A percentile compares a stretch with the other conserved stretches of the same genome.
Conservation (phyloP, 2,113 vertebrate species). For the Ia io region DNA sequence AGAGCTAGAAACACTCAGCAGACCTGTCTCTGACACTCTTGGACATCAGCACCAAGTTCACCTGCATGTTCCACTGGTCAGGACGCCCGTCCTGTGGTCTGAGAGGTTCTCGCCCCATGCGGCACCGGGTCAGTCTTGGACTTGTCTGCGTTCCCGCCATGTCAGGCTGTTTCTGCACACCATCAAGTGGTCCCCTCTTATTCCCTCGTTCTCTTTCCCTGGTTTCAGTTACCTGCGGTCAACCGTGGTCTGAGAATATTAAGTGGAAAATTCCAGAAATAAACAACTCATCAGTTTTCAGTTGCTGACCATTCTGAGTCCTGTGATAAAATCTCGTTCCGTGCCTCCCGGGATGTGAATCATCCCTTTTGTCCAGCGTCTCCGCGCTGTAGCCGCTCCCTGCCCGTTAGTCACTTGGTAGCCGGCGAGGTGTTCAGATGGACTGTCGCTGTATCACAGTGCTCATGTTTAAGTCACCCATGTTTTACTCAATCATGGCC, state of each 20-base stretch:
- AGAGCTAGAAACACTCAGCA: background rate
- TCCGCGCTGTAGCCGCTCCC: background rate
- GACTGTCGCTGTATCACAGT: background rate
- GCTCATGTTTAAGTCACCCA: background rate
- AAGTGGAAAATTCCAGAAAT: background rate
- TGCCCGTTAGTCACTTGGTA: background rate
- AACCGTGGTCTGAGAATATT: background rate
- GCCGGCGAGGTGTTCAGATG: too few relatives aligned
- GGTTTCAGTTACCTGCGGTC: background rate
- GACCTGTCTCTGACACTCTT: background rate
- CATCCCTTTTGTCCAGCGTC: background rate
- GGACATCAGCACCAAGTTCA: background rate
- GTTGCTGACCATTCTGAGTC: too few relatives aligned
- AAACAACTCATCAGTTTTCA: background rate
- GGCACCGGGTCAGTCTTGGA: background rate
- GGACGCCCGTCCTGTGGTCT: background rate
- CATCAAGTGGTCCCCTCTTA: background rate
- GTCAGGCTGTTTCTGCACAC: background rate
- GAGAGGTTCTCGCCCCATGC: background rate
- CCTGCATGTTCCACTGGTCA: background rate
- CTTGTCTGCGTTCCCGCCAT: background rate
- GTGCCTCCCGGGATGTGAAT: background rate
- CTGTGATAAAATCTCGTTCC: background rate
- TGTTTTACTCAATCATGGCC: background rate
- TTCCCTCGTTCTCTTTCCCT: background rate